phyloP scores from a whole-genome alignment of 2,888 invertebrate species.

The Agrotis segetum region DNA sequence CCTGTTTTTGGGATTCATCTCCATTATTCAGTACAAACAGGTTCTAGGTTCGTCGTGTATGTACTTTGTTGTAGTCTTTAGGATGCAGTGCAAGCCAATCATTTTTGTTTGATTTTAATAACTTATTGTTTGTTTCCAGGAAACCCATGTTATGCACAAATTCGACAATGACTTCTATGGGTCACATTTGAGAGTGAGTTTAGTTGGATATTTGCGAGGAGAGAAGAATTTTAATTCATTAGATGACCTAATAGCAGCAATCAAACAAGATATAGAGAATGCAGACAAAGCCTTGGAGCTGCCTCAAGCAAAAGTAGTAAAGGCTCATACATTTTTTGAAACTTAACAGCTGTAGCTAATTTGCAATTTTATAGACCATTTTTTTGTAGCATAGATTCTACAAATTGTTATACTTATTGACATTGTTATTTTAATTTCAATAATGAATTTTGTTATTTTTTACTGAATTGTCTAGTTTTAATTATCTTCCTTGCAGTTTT shows the following conservation, averaged over 20 bases:
- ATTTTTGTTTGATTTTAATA: no score
- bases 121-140: conserved; percentile 90
- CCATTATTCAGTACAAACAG: no score
- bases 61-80: no score
- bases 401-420: conserved; percentile 27
- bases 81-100: no score
- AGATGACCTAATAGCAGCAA: conserved; percentile 94
- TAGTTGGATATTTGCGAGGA: conserved; percentile 96
- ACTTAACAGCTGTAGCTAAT: background rate
- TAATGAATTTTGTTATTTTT: conserved; percentile 38
- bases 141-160: conserved; percentile 97
- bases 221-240: conserved; percentile 95
- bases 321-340: conserved; percentile 89
- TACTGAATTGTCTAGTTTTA: conserved; percentile 30
- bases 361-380: conserved; percentile 14
- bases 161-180: conserved; percentile 97
- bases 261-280: conserved; percentile 94
- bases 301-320: conserved; percentile 86
- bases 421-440: conserved; percentile 27
- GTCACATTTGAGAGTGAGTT: conserved; percentile 93
- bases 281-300: conserved; percentile 92
- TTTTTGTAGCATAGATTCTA: conserved; percentile 9
- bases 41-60: no score
- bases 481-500: conserved; percentile 16
- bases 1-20: no score